phyloP scores from a whole-genome alignment of 2,888 invertebrate species.

The Lissonota sp. region DNA sequence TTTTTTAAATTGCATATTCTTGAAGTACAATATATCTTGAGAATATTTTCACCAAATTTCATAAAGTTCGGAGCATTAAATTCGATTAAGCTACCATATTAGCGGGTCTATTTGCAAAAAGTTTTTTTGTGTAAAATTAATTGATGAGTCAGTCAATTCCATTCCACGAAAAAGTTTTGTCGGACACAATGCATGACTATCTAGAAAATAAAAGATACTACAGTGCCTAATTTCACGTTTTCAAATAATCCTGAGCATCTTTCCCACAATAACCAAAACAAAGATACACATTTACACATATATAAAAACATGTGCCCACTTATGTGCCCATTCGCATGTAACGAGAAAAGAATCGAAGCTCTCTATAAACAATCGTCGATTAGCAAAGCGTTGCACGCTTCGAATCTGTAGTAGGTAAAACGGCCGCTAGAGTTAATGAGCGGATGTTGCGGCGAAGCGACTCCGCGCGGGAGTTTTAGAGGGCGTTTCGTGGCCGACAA shows the following conservation, averaged over 20 bases:
- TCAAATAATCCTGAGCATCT: too few relatives aligned
- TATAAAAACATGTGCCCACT: neutral
- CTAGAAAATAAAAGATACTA: too few relatives aligned
- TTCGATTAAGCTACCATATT: too few relatives aligned
- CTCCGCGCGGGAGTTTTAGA: constrained; percentile 20
- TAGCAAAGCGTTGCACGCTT: constrained; percentile 9
- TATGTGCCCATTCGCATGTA: neutral
- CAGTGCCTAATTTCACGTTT: too few relatives aligned
- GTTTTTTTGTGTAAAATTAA: too few relatives aligned
- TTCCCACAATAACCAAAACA: too few relatives aligned
- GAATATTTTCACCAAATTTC: too few relatives aligned
- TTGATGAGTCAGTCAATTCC: neutral
- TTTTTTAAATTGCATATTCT: too few relatives aligned
- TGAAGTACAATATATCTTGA: too few relatives aligned
- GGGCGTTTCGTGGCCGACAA: constrained; percentile 49
- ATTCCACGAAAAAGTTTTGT: neutral
- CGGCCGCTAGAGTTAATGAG: constrained; percentile 25
- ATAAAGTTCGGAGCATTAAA: too few relatives aligned
- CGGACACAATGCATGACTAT: too few relatives aligned
- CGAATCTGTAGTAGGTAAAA: constrained; percentile 26
- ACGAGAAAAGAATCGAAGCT: constrained; percentile 6
- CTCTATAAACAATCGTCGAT: constrained; percentile 50
- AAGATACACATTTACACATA: neutral
- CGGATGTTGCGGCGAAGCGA: constrained; percentile 30
- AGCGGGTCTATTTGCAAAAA: too few relatives aligned